A percentile compares a stretch with the other conserved stretches of the same genome.
Conservation (phyloP, 2,888 invertebrate genomes). For the Baccha elongata region DNA sequence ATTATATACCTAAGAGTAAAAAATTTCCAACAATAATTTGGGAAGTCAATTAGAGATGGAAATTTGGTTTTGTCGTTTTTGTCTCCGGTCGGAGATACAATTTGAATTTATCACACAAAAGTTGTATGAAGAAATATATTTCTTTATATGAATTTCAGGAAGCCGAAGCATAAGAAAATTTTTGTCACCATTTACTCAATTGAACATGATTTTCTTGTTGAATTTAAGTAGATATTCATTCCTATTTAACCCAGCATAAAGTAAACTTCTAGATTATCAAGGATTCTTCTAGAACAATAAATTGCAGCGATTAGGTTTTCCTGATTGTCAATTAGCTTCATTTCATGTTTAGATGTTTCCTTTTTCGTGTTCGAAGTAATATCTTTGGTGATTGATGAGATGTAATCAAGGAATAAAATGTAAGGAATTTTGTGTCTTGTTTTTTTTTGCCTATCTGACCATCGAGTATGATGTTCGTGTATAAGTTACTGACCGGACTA, state of each 20-base stretch:
- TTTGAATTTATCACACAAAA: background rate
- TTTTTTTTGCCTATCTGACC: background rate
- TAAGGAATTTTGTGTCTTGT: background rate
- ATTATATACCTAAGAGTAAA: background rate
- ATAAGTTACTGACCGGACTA: background rate
- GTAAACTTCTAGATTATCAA: background rate
- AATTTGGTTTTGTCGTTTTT: background rate
- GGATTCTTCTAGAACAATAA: slow-evolving; percentile 10
- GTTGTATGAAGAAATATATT: background rate
- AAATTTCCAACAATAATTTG: background rate
- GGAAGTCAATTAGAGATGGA: background rate
- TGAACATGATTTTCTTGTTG: background rate
- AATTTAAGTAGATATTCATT: background rate
- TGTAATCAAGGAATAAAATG: slow-evolving; percentile 19
- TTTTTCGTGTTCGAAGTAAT: background rate
- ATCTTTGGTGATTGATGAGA: slow-evolving; percentile 14
- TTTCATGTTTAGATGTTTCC: slow-evolving; percentile 17
- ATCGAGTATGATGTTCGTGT: slow-evolving; percentile 2
- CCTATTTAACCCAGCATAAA: background rate
- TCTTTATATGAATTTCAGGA: background rate
- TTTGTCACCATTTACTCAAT: slow-evolving; percentile 7
- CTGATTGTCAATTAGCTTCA: slow-evolving; percentile 59
- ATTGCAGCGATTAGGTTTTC: slow-evolving; percentile 38
- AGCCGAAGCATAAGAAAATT: too few relatives aligned
- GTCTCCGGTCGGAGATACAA: background rate